A percentile compares a stretch with the other conserved stretches of the same genome.
Conservation (phyloP, 2,797 vertebrate genomes). For the Glossophaga mutica region DNA sequence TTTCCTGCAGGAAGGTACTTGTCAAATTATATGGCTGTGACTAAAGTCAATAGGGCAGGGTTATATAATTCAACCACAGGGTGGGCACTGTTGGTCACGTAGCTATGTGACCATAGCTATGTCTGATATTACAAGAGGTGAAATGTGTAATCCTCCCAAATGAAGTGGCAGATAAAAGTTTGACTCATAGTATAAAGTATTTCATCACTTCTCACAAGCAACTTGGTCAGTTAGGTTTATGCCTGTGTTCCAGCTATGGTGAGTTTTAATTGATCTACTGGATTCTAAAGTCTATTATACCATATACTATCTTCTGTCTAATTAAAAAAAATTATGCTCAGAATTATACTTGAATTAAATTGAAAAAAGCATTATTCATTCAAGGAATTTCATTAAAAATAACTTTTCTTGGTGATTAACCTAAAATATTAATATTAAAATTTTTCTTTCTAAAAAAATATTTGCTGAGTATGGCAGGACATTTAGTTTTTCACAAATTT, state of each 20-base stretch:
- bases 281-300: background rate
- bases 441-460: background rate
- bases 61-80: background rate
- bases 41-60: background rate
- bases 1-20: background rate
- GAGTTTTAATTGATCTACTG: background rate
- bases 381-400: background rate
- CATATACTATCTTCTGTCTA: background rate
- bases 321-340: background rate
- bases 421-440: background rate
- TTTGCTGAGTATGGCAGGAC: background rate
- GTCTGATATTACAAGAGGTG: background rate
- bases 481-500: slow-evolving; percentile 10
- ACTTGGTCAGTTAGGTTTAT: background rate
- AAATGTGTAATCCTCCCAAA: background rate
- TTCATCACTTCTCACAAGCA: background rate
- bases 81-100: background rate
- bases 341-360: background rate
- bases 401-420: background rate
- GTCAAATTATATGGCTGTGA: background rate
- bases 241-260: background rate
- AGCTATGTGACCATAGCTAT: background rate
- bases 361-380: background rate
- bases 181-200: background rate
- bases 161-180: background rate